Percentiles rank a stretch among this genome's conserved stretches.
Conservation (phyloP, 2,113 vertebrate genomes). For the Pitta sordida region DNA sequence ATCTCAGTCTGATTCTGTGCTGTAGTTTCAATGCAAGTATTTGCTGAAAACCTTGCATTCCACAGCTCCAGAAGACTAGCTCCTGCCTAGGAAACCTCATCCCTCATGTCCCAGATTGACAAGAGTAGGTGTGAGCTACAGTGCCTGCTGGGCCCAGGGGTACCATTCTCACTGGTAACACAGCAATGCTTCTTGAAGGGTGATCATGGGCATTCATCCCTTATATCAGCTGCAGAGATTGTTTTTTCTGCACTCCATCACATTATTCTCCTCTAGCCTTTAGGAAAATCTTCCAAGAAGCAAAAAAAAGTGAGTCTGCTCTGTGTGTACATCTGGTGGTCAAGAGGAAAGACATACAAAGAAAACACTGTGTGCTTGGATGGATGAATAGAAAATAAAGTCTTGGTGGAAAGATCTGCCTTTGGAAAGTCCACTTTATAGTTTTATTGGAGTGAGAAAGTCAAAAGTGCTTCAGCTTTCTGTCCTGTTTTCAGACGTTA, state of each 20-base stretch:
- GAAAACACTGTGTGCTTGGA: neutral
- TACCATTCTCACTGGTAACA: neutral
- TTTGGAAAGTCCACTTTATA: neutral
- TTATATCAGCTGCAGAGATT: neutral
- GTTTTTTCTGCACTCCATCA: neutral
- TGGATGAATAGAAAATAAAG: neutral
- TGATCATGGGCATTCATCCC: conserved; percentile 18
- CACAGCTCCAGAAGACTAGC: neutral
- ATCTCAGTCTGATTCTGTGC: neutral
- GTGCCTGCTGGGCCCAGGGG: neutral
- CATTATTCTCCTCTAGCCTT: neutral
- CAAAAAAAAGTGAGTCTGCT: neutral
- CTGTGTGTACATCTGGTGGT: neutral
- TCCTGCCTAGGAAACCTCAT: neutral
- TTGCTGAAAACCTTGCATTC: neutral
- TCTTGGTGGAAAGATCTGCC: neutral
- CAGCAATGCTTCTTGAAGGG: neutral
- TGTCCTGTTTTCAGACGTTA: neutral
- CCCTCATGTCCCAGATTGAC: neutral
- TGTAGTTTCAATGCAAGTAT: neutral
- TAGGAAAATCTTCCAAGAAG: neutral
- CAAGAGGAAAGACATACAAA: neutral
- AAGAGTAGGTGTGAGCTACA: neutral
- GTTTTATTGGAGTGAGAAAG: neutral
- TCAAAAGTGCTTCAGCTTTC: neutral